Evolutionary conservation across 2,113 vertebrate genomes (phyloP).

Genomic region (Ciconia maguari): DNA sequence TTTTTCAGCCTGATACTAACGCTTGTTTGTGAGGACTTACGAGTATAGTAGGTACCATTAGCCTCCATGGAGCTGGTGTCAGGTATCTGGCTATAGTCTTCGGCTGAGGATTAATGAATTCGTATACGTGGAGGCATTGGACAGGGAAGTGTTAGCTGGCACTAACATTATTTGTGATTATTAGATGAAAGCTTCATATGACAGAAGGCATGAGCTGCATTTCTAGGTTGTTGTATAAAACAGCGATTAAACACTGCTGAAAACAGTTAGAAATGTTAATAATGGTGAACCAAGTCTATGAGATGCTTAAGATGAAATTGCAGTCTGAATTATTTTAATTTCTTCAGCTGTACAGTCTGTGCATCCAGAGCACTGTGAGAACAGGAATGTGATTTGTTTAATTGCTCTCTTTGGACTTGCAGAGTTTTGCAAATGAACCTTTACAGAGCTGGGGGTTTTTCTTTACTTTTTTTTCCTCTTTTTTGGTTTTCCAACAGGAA

Average conservation of each 20-base stretch:
- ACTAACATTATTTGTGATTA: not conserved
- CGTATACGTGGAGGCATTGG: not conserved
- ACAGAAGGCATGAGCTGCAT: not conserved
- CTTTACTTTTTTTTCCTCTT: not conserved
- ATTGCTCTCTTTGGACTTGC: not conserved
- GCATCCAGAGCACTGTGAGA: not conserved
- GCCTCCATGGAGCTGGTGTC: not conserved
- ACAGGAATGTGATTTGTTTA: not conserved
- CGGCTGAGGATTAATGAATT: not conserved
- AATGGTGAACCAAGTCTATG: not conserved
- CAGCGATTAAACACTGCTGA: not conserved
- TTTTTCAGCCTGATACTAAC: not conserved
- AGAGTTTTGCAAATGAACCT: not conserved
- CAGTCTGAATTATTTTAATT: not conserved
- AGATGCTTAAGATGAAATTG: not conserved
- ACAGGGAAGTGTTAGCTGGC: not conserved
- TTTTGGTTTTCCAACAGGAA: constrained; percentile 77
- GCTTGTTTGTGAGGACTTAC: not conserved
- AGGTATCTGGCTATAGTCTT: not conserved
- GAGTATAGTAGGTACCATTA: not conserved
- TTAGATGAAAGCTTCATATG: not conserved
- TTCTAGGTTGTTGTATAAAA: not conserved
- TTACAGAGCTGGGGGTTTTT: not conserved
- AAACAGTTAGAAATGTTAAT: not conserved
- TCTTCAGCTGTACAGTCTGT: not conserved